phyloP scores from a whole-genome alignment of 2,113 vertebrate genomes.

The Halichoeres trimaculatus region DNA sequence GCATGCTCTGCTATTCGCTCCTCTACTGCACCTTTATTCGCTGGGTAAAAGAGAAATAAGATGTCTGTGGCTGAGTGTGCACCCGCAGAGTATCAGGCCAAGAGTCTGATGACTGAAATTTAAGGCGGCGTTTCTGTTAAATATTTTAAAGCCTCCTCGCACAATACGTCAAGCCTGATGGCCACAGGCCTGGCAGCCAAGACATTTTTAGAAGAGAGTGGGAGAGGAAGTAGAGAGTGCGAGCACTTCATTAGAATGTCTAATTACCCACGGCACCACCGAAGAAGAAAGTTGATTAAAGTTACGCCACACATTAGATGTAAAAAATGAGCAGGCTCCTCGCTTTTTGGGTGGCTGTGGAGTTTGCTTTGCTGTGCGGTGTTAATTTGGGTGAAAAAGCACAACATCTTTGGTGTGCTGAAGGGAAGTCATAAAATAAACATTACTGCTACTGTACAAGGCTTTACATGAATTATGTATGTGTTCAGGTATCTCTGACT shows the following conservation, averaged over 20 bases:
- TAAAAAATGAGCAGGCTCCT: constrained; percentile 58
- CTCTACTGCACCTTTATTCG: constrained; percentile 32
- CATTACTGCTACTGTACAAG: constrained; percentile 47
- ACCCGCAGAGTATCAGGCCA: constrained; percentile 43
- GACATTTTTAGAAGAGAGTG: constrained; percentile 82
- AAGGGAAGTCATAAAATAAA: constrained; percentile 65
- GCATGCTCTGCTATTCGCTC: constrained; percentile 46
- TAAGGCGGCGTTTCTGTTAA: constrained; percentile 80
- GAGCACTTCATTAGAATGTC: constrained; percentile 84
- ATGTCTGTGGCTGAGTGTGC: constrained; percentile 17
- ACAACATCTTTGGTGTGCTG: constrained; percentile 32
- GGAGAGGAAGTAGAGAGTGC: constrained; percentile 73
- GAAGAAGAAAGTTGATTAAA: constrained; percentile 80
- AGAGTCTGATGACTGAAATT: constrained; percentile 73
- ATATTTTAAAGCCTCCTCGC: constrained; percentile 82
- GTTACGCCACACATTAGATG: constrained; percentile 75
- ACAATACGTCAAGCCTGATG: constrained; percentile 79
- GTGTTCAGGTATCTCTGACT: constrained; percentile 39
- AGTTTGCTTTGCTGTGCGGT: constrained; percentile 42
- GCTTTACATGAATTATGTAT: constrained; percentile 69
- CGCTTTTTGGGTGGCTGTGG: constrained; percentile 27
- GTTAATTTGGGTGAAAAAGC: constrained; percentile 37
- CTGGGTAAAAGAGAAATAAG: constrained; percentile 29
- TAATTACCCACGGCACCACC: constrained; percentile 79
- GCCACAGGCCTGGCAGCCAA: constrained; percentile 70